A percentile compares a stretch with the other conserved stretches of the same genome.
phyloP scores from a whole-genome alignment of 2,888 invertebrate species.

The Spodoptera littoralis region DNA sequence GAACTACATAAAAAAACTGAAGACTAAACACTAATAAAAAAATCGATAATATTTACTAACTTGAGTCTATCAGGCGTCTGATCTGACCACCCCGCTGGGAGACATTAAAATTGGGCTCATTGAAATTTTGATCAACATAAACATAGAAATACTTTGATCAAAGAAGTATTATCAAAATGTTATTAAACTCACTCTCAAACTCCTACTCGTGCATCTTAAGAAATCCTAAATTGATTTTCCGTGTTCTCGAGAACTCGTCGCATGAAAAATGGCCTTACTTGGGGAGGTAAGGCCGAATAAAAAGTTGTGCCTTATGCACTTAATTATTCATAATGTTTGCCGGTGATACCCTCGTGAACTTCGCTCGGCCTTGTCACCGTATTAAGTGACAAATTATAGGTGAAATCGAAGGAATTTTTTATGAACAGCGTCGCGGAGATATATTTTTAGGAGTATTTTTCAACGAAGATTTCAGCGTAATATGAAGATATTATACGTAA shows the following conservation, averaged over 20 bases:
- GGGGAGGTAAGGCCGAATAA: slow-evolving; percentile 67
- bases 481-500: neutral
- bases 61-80: too few species aligned
- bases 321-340: slow-evolving; percentile 86
- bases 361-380: slow-evolving; percentile 79
- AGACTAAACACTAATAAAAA: too few species aligned
- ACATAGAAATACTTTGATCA: neutral
- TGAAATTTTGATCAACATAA: too few species aligned
- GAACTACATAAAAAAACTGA: too few species aligned
- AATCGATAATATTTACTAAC: too few species aligned
- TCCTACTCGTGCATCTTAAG: slow-evolving; percentile 11
- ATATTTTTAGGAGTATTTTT: slow-evolving; percentile 29
- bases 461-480: neutral
- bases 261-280: slow-evolving; percentile 72
- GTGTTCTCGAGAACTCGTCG: slow-evolving; percentile 68
- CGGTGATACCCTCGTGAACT: slow-evolving; percentile 73
- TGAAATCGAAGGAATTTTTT: slow-evolving; percentile 52
- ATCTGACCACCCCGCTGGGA: too few species aligned
- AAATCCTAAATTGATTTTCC: slow-evolving; percentile 70
- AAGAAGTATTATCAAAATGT: neutral
- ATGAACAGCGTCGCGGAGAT: slow-evolving; percentile 25
- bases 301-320: slow-evolving; percentile 78
- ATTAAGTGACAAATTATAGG: slow-evolving; percentile 84
- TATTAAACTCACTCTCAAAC: neutral
- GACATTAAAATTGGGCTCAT: too few species aligned